phyloP scores from a whole-genome alignment of 2,113 vertebrate genomes.

The Peucedramus taeniatus region DNA sequence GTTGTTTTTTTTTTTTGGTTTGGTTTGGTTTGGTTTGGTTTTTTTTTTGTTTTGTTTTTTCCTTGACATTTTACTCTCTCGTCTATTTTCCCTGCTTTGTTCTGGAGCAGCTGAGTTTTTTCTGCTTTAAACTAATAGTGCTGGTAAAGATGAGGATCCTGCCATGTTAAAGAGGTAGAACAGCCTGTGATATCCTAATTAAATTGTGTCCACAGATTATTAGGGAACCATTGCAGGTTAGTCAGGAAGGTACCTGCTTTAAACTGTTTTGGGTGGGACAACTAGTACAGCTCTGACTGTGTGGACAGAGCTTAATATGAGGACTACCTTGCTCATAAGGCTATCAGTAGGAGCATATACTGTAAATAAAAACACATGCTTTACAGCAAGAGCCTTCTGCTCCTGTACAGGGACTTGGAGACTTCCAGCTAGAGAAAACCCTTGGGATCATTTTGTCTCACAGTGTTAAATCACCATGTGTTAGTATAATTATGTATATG shows the following conservation, averaged over 20 bases:
- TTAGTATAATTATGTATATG: neutral
- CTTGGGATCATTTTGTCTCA: neutral
- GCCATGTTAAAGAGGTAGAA: neutral
- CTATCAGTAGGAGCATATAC: neutral
- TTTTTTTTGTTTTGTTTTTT: neutral
- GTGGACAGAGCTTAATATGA: neutral
- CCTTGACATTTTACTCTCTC: neutral
- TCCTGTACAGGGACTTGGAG: neutral
- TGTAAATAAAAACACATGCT: neutral
- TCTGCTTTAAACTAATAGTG: neutral
- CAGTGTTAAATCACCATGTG: neutral
- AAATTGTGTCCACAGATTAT: neutral
- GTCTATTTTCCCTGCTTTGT: neutral
- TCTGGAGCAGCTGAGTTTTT: neutral
- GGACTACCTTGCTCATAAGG: neutral
- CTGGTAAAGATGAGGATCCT: neutral
- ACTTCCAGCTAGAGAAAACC: neutral
- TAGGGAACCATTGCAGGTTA: neutral
- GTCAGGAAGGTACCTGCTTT: neutral
- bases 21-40: neutral
- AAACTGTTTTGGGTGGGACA: neutral
- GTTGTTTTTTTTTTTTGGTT: neutral
- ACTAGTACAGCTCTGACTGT: neutral
- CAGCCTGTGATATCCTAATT: neutral
- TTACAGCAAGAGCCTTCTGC: neutral